Conservation (phyloP, 2,113 vertebrate species). For the Elanoides forficatus region DNA sequence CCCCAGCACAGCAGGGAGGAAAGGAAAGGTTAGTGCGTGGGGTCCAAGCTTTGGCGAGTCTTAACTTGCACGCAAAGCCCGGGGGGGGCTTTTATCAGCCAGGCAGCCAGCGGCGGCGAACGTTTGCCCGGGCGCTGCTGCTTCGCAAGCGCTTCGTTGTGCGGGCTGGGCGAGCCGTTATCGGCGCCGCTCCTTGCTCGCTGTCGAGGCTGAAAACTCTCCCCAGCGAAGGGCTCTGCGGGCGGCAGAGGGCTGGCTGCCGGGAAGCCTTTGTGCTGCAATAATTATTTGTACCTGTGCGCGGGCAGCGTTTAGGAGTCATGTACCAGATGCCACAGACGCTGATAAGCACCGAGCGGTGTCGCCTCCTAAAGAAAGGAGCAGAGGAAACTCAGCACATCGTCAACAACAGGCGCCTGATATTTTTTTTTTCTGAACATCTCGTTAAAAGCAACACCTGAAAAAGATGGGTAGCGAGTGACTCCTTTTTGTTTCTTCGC, state of each 20-base stretch:
- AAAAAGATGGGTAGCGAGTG: not conserved
- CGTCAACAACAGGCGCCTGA: not conserved
- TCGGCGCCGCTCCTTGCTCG: not conserved
- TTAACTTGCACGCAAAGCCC: too few relatives aligned
- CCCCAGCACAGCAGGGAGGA: too few relatives aligned
- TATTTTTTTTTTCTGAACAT: not conserved
- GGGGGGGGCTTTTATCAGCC: too few relatives aligned
- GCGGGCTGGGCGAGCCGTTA: not conserved
- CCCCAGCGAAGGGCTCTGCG: not conserved
- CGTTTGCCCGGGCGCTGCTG: too few relatives aligned
- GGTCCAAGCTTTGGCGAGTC: too few relatives aligned
- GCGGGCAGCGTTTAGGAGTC: not conserved
- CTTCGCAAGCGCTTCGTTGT: not conserved
- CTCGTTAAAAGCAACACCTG: not conserved
- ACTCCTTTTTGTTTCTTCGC: not conserved
- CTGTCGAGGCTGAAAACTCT: not conserved
- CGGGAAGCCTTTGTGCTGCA: not conserved
- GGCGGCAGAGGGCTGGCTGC: not conserved
- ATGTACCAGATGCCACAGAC: not conserved
- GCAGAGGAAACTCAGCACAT: not conserved
- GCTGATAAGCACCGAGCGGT: not conserved
- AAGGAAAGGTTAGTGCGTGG: too few relatives aligned
- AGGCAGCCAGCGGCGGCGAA: too few relatives aligned
- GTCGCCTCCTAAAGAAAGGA: not conserved
- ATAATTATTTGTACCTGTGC: not conserved